Evolutionary conservation across 2,797 vertebrate species (phyloP).

Genomic region (Monodelphis domestica): DNA sequence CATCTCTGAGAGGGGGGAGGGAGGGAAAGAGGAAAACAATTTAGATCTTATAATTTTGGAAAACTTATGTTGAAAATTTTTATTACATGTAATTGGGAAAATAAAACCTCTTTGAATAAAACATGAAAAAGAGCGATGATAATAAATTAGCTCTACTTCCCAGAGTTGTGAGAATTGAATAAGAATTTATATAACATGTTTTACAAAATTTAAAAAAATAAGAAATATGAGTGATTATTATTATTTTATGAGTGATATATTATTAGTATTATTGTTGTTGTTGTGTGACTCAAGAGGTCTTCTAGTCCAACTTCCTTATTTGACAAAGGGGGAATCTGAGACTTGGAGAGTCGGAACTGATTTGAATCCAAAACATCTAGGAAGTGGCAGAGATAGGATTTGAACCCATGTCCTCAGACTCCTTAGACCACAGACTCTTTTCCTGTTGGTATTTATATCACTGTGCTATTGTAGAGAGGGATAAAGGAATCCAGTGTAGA

Average conservation of each 20-base stretch:
- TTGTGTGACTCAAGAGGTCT: background rate
- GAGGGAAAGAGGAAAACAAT: too few species aligned
- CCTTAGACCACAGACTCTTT: background rate
- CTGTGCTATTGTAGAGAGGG: background rate
- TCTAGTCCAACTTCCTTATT: background rate
- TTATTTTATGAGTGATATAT: too few species aligned
- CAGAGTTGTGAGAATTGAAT: background rate
- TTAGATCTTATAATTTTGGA: too few species aligned
- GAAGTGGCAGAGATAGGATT: background rate
- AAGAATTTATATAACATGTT: background rate
- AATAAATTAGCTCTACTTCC: background rate
- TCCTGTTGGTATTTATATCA: background rate
- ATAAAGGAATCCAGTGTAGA: background rate
- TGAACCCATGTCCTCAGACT: background rate
- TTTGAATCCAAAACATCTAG: background rate
- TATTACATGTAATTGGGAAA: too few species aligned
- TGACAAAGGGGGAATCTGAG: background rate
- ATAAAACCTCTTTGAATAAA: too few species aligned
- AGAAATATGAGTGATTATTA: background rate
- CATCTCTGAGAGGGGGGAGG: too few species aligned
- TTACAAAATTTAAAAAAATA: background rate
- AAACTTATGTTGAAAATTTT: too few species aligned
- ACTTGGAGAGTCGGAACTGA: background rate
- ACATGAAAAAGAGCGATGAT: too few species aligned
- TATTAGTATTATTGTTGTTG: background rate